phyloP scores from a whole-genome alignment of 2,888 invertebrate genomes.

The Drosophila algonquin region DNA sequence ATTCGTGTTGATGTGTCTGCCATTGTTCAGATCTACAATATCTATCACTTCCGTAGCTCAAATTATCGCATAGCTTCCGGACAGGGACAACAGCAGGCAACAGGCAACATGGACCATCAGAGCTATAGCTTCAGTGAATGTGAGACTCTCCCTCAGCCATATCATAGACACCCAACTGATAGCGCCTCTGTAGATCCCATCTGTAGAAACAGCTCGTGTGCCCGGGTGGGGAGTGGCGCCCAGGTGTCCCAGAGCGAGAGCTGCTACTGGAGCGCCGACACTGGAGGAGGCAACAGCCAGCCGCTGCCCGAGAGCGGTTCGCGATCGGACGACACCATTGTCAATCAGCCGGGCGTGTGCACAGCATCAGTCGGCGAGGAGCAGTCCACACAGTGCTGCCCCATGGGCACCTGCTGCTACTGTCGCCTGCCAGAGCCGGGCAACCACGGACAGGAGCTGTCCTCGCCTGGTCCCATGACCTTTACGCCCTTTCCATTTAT shows the following conservation, averaged over 20 bases:
- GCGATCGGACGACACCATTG: background rate
- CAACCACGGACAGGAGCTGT: background rate
- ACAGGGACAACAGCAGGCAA: background rate
- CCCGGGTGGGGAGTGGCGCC: background rate
- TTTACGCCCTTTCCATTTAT: slow-evolving; percentile 4
- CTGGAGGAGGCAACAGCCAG: background rate
- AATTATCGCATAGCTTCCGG: slow-evolving; percentile 19
- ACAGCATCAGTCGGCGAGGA: background rate
- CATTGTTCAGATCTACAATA: too few species aligned
- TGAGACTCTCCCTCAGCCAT: background rate
- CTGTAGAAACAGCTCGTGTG: background rate
- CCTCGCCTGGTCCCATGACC: background rate
- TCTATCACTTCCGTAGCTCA: slow-evolving; percentile 4
- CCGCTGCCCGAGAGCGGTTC: slow-evolving; percentile 5
- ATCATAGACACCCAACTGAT: background rate
- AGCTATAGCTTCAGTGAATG: slow-evolving; percentile 27
- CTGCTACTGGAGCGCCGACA: background rate
- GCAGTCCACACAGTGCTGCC: slow-evolving; percentile 2
- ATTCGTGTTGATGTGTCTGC: background rate
- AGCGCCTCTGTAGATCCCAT: background rate
- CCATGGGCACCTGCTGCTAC: background rate
- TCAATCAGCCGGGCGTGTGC: background rate
- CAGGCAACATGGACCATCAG: slow-evolving; percentile 3
- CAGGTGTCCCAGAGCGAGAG: background rate
- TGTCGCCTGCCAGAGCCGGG: background rate